These are phyloP conservation scores for Protomyctophum bolini DNA, from an alignment of 2,113 vertebrate genomes.

Conservation along the genomic window DNA sequence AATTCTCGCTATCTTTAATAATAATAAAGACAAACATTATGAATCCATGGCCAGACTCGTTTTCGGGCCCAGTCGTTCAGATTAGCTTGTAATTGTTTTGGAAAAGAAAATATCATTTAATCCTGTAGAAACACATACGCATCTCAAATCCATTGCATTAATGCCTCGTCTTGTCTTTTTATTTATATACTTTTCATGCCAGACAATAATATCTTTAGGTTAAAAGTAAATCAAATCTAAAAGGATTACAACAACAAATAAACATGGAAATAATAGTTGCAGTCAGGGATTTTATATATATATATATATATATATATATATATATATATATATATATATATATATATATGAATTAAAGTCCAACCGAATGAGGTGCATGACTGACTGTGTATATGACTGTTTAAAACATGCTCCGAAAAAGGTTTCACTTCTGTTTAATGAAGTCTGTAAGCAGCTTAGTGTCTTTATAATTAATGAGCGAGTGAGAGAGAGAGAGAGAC, in stretches of 20 bases:
- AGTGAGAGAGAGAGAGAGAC: slow-evolving; percentile 24
- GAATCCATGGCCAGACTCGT: background rate
- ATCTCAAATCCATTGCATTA: slow-evolving; percentile 10
- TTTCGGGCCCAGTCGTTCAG: background rate
- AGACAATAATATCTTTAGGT: slow-evolving; percentile 44
- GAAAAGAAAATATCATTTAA: no score
- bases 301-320: no score
- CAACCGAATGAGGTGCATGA: slow-evolving; percentile 51
- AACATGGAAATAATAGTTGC: slow-evolving; percentile 20
- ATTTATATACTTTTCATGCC: slow-evolving; percentile 23
- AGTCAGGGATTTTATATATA: background rate
- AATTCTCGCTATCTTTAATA: no score
- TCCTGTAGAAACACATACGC: background rate
- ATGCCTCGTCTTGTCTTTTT: slow-evolving; percentile 28
- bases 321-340: no score
- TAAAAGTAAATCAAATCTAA: slow-evolving; percentile 49
- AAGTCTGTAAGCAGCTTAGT: slow-evolving; percentile 79
- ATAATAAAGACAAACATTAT: background rate
- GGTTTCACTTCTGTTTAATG: slow-evolving; percentile 72
- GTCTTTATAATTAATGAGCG: slow-evolving; percentile 70
- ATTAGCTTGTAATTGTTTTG: no score
- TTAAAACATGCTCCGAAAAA: slow-evolving; percentile 69
- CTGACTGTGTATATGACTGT: slow-evolving; percentile 61
- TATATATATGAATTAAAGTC: slow-evolving; percentile 18
- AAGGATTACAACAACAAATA: slow-evolving; percentile 34